phyloP scores from a whole-genome alignment of 2,797 vertebrate genomes.

The Scyliorhinus canicula region DNA sequence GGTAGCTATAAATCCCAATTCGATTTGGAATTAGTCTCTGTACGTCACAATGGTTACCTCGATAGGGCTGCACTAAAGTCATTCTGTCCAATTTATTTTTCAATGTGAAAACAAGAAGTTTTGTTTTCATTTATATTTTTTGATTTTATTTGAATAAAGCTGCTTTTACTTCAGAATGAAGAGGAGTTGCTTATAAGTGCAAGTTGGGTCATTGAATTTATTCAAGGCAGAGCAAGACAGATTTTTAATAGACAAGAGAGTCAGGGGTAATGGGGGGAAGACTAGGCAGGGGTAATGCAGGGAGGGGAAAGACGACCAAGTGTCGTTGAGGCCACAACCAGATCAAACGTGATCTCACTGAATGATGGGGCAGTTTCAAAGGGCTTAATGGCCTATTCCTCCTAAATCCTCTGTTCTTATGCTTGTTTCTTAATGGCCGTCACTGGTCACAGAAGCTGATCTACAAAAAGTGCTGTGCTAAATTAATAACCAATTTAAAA shows the following conservation, averaged over 20 bases:
- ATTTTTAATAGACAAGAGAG: too few relatives aligned
- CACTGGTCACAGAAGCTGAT: background rate
- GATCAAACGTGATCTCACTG: too few relatives aligned
- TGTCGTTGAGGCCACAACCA: too few relatives aligned
- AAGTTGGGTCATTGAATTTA: too few relatives aligned
- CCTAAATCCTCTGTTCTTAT: background rate
- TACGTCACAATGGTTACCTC: background rate
- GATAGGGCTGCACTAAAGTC: background rate
- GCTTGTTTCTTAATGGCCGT: background rate
- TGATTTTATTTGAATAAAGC: background rate
- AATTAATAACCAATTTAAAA: constrained; percentile 1
- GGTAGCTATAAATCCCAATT: background rate
- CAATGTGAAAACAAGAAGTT: background rate
- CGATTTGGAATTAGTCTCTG: background rate
- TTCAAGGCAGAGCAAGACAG: too few relatives aligned
- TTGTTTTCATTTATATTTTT: background rate
- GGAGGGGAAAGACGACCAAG: too few relatives aligned
- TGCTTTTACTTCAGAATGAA: background rate
- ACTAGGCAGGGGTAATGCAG: too few relatives aligned
- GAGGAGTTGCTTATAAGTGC: too few relatives aligned
- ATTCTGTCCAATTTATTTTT: background rate
- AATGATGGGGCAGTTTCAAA: too few relatives aligned
- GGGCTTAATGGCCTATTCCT: too few relatives aligned
- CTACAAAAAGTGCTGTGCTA: background rate
- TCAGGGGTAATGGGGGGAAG: too few relatives aligned